Evolutionary conservation across 2,888 invertebrate genomes (phyloP).

Genomic region (Diaphora mendica): DNA sequence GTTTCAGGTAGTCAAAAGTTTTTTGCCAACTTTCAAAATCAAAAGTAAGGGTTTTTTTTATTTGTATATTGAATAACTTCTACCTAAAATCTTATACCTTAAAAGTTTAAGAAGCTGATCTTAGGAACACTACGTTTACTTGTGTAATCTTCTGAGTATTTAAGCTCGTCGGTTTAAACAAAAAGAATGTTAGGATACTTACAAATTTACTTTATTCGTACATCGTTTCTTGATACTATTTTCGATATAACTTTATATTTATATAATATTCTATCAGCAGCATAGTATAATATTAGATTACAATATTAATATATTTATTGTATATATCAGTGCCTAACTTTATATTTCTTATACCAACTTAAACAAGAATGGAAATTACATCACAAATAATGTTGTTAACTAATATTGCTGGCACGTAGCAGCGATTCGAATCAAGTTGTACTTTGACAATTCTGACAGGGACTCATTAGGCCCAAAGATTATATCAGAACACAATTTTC

Average conservation of each 20-base stretch:
- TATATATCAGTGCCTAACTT: background rate
- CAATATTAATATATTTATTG: background rate
- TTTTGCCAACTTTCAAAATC: background rate
- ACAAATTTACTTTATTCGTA: too few relatives aligned
- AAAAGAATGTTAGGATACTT: background rate
- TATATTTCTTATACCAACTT: background rate
- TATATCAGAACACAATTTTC: background rate
- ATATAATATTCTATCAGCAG: too few relatives aligned
- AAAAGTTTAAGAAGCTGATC: background rate
- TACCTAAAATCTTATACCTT: background rate
- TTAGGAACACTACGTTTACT: background rate
- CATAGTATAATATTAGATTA: background rate
- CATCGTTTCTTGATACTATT: background rate
- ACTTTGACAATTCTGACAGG: background rate
- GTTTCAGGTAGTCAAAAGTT: background rate
- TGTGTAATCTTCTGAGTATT: background rate
- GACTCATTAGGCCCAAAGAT: constrained; percentile 1
- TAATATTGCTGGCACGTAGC: background rate
- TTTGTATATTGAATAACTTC: background rate
- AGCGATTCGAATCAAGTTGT: background rate
- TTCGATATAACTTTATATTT: too few relatives aligned
- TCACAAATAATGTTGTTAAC: background rate
- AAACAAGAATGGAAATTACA: background rate
- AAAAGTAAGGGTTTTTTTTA: too few relatives aligned
- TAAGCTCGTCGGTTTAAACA: background rate